phyloP scores from a whole-genome alignment of 2,797 vertebrate genomes.

The Myripristis murdjan region DNA sequence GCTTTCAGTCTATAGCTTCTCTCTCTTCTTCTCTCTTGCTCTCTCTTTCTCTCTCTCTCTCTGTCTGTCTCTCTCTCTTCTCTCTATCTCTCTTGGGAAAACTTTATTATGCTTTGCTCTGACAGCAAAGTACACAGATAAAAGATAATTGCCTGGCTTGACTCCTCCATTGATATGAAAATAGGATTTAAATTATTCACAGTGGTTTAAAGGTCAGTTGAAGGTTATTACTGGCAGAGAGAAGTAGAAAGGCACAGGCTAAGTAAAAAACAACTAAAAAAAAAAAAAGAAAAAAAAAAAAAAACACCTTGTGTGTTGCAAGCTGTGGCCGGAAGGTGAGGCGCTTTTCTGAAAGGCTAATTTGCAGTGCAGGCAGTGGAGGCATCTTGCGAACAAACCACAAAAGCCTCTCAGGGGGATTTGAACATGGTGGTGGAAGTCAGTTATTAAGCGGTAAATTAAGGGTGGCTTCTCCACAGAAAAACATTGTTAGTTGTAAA shows the following conservation, averaged over 20 bases:
- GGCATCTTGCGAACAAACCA: conserved; percentile 88
- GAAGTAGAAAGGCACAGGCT: conserved; percentile 77
- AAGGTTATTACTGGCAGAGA: conserved; percentile 94
- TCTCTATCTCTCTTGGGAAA: conserved; percentile 85
- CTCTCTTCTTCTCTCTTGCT: neutral
- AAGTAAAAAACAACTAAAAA: no score
- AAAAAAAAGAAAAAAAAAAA: conserved; percentile 63
- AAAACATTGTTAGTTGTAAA: conserved; percentile 85
- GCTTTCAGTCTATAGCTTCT: conserved; percentile 11
- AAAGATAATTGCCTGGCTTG: conserved; percentile 99
- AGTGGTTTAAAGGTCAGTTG: conserved; percentile 97
- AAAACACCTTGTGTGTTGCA: conserved; percentile 56
- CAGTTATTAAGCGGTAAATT: conserved; percentile 97
- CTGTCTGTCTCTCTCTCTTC: conserved; percentile 32
- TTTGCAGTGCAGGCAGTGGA: conserved; percentile 89
- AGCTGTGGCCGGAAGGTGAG: conserved; percentile 88
- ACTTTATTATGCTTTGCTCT: conserved; percentile 93
- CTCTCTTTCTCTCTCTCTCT: conserved; percentile 28
- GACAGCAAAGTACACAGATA: conserved; percentile 97
- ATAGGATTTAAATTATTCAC: conserved; percentile 99
- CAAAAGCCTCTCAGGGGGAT: conserved; percentile 87
- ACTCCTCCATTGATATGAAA: conserved; percentile 99
- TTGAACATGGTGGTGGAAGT: conserved; percentile 89
- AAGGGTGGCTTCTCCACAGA: conserved; percentile 84
- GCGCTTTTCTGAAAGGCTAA: conserved; percentile 90